Conservation (phyloP, 1,140 invertebrate species). For the Physella acuta region DNA sequence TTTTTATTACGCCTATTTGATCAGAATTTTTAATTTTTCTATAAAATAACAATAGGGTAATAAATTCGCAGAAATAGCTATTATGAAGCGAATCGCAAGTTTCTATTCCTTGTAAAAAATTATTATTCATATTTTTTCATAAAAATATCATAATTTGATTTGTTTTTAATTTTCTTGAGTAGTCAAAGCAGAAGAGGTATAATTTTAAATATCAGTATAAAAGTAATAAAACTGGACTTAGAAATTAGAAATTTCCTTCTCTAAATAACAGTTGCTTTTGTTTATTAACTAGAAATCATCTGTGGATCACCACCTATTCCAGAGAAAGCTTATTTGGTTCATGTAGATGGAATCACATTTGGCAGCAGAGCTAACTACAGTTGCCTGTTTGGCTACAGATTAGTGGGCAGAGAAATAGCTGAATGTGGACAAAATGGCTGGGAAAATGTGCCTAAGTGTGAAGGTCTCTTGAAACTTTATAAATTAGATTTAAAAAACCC, state of each 20-base stretch:
- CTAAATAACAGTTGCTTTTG: too few relatives aligned
- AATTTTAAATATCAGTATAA: too few relatives aligned
- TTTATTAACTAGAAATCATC: constrained; percentile 45
- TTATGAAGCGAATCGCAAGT: too few relatives aligned
- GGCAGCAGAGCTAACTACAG: constrained; percentile 34
- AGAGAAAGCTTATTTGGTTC: constrained; percentile 33
- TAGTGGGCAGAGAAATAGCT: constrained; percentile 22
- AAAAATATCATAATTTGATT: too few relatives aligned
- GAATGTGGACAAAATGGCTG: constrained; percentile 37
- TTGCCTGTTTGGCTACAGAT: constrained; percentile 39
- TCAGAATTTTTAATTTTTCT: not conserved
- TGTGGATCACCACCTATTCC: constrained; percentile 42
- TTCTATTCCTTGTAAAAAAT: too few relatives aligned
- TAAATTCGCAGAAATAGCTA: too few relatives aligned
- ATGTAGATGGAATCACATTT: constrained; percentile 32
- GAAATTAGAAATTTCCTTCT: too few relatives aligned
- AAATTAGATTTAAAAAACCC: not conserved
- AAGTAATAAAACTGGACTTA: too few relatives aligned
- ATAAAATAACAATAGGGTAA: not conserved
- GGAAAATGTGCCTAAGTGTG: constrained; percentile 34
- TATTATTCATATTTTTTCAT: too few relatives aligned
- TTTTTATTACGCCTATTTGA: not conserved
- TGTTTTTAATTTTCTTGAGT: too few relatives aligned
- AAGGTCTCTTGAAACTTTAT: constrained; percentile 28
- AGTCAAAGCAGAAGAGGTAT: too few relatives aligned